Conservation (phyloP, 2,888 invertebrate species). For the Sceliomorpha sp. region DNA sequence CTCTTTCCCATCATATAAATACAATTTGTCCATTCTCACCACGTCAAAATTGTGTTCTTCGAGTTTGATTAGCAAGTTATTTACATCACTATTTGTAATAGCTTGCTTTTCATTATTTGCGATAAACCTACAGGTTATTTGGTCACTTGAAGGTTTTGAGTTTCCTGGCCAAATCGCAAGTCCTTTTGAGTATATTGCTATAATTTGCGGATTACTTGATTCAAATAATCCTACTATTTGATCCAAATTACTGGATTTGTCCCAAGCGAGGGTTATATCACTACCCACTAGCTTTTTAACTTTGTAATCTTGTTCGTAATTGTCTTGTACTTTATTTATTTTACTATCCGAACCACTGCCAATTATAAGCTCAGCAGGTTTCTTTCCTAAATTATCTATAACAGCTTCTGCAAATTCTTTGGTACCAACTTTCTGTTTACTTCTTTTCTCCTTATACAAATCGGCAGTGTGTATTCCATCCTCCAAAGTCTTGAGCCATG, state of each 20-base stretch:
- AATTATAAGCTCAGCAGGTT: constrained; percentile 35
- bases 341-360: constrained; percentile 7
- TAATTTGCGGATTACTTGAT: constrained; percentile 29
- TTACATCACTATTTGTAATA: constrained; percentile 38
- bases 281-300: constrained; percentile 37
- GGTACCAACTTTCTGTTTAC: constrained; percentile 39
- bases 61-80: constrained; percentile 32
- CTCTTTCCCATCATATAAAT: constrained; percentile 32
- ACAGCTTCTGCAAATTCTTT: constrained; percentile 39
- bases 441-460: constrained; percentile 29
- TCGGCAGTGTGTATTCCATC: constrained; percentile 39
- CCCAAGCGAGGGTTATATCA: constrained; percentile 37
- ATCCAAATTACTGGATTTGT: constrained; percentile 23
- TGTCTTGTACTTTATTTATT: constrained; percentile 25
- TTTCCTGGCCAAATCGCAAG: constrained; percentile 34
- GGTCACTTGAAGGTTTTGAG: constrained; percentile 30
- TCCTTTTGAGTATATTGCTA: constrained; percentile 34
- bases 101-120: constrained; percentile 30
- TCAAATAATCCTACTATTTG: constrained; percentile 33
- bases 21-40: constrained; percentile 31
- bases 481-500: constrained; percentile 30
- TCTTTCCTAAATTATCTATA: constrained; percentile 35
- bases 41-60: constrained; percentile 28
- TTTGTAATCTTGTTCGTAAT: constrained; percentile 33
- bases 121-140: constrained; percentile 31